Base-by-base conservation (phyloP, 2,797 vertebrate genomes). In the Rhyacichthys aspro region DNA sequence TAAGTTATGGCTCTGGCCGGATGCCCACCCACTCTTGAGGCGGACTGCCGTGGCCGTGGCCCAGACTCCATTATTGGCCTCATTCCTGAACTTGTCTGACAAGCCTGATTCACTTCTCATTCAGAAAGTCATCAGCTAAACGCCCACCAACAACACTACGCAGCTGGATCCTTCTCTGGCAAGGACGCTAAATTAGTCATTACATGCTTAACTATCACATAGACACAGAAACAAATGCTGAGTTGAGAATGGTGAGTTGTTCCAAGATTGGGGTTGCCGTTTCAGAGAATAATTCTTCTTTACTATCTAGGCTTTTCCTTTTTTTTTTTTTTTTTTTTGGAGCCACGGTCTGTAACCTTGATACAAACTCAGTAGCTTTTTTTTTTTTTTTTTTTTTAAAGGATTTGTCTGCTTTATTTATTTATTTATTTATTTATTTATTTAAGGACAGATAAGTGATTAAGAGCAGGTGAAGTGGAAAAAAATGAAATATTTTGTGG, bases 1-100 rank as follows among this genome's bases (percentile, higher is more conserved):
- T 82, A 87, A 86, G 85, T 89, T 87, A 82, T 79, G 79, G 70
- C 50, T 58, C 79, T 88, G 87, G 88, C 85, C 41, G 53, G 70
- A 49, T 80, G 79, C 84, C 84, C 82, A 23, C 70, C 70, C 67
- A 62, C 79, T 81, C 76, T 80, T 8, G 15, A 67, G 69, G 70
- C 77, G 55, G 68, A 56, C 78, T 81, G 77, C 72, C 74, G 61
- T 42, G 63, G 75, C 70, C 64, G 23, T 79, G 81, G 76, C 83
- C 78, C 67, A 17, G 68, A 66, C 64, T 61, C 54, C 17, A 16
- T 61, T 78, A 79, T 80, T 81, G 86, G 82, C 79, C 70, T 81
- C 52, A 28, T 86, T 82, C 72, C 74, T 87, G 75, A 78, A 72
- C 66, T 67, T 68, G 74, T 85, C 70, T 81, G 72, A 88, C 72